Evolutionary conservation across 1,140 invertebrate species (phyloP).

Genomic region (Chironomus striatipennis): DNA sequence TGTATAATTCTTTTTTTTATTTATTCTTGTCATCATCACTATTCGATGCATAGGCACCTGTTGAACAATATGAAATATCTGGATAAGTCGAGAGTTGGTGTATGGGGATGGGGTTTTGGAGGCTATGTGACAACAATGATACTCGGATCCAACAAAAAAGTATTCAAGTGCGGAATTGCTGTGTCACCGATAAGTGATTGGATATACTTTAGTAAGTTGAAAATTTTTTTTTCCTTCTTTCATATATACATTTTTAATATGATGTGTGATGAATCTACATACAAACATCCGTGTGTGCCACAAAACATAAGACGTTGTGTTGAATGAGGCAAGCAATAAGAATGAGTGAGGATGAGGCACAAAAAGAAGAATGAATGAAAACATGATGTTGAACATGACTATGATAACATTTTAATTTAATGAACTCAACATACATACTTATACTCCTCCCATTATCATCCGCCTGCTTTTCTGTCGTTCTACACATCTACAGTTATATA

Average conservation of each 20-base stretch:
- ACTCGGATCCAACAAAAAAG: conserved; percentile 71
- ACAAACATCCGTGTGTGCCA: too few relatives aligned
- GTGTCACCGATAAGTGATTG: conserved; percentile 92
- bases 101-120: conserved; percentile 97
- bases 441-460: neutral
- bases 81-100: conserved; percentile 74
- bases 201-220: conserved; percentile 82
- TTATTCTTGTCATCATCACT: too few relatives aligned
- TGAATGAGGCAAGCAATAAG: too few relatives aligned
- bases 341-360: too few relatives aligned
- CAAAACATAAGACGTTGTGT: too few relatives aligned
- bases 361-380: too few relatives aligned
- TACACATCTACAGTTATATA: neutral
- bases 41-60: conserved; percentile 51
- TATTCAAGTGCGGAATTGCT: conserved; percentile 85
- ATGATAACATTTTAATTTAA: conserved; percentile 16
- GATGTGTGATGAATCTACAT: too few relatives aligned
- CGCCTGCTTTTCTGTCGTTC: conserved; percentile 3
- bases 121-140: conserved; percentile 87
- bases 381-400: conserved; percentile 17
- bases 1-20: too few relatives aligned
- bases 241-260: neutral
- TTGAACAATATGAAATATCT: conserved; percentile 74
- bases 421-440: neutral
- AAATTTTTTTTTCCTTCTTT: too few relatives aligned